Base-by-base conservation (phyloP, 1,140 invertebrate genomes). In the Papilio polytes region DNA sequence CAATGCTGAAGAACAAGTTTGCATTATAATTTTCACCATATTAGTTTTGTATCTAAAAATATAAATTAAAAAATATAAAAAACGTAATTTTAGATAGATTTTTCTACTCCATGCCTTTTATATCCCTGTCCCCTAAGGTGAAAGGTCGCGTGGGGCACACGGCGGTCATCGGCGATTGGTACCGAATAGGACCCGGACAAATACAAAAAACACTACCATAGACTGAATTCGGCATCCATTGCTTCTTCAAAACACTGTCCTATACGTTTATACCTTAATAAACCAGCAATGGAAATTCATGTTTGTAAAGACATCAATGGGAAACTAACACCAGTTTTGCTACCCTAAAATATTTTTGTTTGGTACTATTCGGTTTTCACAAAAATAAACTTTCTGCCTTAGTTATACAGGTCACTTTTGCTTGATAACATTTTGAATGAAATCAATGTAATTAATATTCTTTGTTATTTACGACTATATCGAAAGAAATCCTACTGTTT, bases 91-190 rank as follows among this genome's bases (percentile, higher is more conserved):
- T 7, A 51, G 15, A 51, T 15, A 51, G 1, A 18, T 18, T 15
- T n/a, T 18, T 36, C 80, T 59, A 83, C 82, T 89, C 85, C 15
- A 87, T 80, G 6, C n/a, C n/a, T 80, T 66, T 79, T 74, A 31
- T 10, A 89, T 84, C 91, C 81, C 80, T 63, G 85, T 89, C 89
- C 91, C 91, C 91, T 92, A 90, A 92, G 91, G 91, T 93, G 89
- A 93, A 93, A 94, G 92, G 91, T 93, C 91, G 89, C 86, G 84
- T 86, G 88, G 91, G 89, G 88, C 90, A 88, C 87, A 90, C 87
- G 89, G 87, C 92, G 93, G 93, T 94, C 92, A 94, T 86, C 88
- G 85, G 87, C 85, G 89, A 92, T 88, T 93, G 93, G 91, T 90
- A 93, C 93, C 80, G 85, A 87, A 78, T 87, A 88, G 90, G 86